A percentile compares a stretch with the other conserved stretches of the same genome.
Evolutionary conservation across 2,888 invertebrate genomes (phyloP).

Genomic region (Spodoptera exigua): DNA sequence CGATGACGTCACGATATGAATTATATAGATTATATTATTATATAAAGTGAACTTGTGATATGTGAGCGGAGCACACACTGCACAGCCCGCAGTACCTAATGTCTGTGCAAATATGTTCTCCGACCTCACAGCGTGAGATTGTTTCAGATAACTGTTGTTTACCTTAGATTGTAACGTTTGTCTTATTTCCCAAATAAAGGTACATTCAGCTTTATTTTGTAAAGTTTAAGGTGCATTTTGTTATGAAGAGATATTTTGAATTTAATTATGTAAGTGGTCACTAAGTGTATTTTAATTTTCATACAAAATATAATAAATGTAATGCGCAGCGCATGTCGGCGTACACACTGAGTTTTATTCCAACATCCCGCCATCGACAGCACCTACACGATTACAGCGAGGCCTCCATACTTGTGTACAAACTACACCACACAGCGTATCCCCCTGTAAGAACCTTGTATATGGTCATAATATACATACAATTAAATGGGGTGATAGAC

Average conservation of each 20-base stretch:
- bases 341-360: conserved; percentile 34
- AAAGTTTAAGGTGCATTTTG: conserved; percentile 54
- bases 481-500: no score
- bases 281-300: conserved; percentile 54
- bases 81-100: neutral
- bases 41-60: conserved; percentile 41
- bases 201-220: conserved; percentile 56
- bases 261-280: conserved; percentile 46
- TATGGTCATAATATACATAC: no score
- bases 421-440: no score
- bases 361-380: no score
- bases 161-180: conserved; percentile 26
- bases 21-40: no score
- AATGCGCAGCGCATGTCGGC: conserved; percentile 31
- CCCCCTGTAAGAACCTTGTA: no score
- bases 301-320: conserved; percentile 50
- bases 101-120: conserved; percentile 12
- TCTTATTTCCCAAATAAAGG: conserved; percentile 44
- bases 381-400: no score
- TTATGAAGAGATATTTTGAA: conserved; percentile 37
- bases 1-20: no score
- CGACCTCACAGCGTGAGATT: conserved; percentile 19
- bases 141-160: conserved; percentile 39
- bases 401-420: no score
- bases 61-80: conserved; percentile 19